Conservation (phyloP, 2,797 vertebrate genomes). For the Lepidocolaptes lacrymiger region DNA sequence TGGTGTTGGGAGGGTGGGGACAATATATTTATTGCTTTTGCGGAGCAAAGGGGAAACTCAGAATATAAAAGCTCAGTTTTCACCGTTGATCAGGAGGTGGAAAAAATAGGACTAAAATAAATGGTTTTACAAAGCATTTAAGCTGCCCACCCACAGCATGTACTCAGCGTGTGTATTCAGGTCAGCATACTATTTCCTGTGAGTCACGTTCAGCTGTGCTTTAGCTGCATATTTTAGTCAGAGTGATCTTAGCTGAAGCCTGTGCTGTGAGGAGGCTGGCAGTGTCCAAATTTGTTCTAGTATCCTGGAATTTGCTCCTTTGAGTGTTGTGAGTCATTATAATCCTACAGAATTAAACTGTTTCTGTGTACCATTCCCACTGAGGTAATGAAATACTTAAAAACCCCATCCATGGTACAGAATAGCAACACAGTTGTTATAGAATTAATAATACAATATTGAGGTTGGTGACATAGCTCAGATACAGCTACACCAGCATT, state of each 20-base stretch:
- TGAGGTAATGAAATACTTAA: conserved; percentile 55
- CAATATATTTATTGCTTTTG: background rate
- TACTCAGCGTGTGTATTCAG: conserved; percentile 43
- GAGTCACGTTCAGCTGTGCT: conserved; percentile 61
- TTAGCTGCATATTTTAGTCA: conserved; percentile 56
- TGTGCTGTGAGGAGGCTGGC: conserved; percentile 38
- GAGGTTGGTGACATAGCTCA: background rate
- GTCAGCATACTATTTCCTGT: conserved; percentile 50
- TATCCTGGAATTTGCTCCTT: conserved; percentile 55
- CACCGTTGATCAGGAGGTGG: background rate
- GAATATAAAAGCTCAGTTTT: background rate
- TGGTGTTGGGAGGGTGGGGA: background rate
- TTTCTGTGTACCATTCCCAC: background rate
- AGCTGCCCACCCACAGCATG: conserved; percentile 30
- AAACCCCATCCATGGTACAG: background rate
- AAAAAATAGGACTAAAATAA: background rate
- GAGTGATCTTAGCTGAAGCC: conserved; percentile 33
- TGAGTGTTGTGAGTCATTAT: conserved; percentile 18
- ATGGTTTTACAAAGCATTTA: background rate
- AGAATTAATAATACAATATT: conserved; percentile 42
- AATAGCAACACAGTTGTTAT: conserved; percentile 24
- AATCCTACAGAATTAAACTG: conserved; percentile 30
- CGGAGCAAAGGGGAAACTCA: background rate
- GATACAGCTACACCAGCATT: conserved; percentile 19
- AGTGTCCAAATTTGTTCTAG: conserved; percentile 40